Conservation (phyloP, 1,140 invertebrate species). For the Solenopsis fugax region DNA sequence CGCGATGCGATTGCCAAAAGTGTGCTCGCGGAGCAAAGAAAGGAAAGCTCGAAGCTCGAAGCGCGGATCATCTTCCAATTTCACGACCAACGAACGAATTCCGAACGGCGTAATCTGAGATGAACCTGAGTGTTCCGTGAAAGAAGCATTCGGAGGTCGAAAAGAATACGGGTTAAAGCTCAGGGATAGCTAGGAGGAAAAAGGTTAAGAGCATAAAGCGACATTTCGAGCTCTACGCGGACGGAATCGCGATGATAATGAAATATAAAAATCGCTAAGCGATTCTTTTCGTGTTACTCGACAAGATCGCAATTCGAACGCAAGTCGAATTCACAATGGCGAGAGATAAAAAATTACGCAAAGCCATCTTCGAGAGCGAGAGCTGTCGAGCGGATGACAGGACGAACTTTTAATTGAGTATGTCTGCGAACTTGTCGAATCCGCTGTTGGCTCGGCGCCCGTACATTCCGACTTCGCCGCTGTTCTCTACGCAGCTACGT, state of each 20-base stretch:
- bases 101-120: constrained; percentile 1
- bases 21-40: not conserved
- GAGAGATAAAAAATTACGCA: not conserved
- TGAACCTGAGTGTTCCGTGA: not conserved
- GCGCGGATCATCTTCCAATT: not conserved
- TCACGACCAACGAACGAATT: not conserved
- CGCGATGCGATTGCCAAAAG: constrained; percentile 72
- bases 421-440: constrained; percentile 73
- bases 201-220: constrained; percentile 12
- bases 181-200: not conserved
- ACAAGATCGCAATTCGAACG: constrained; percentile 46
- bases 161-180: constrained; percentile 4
- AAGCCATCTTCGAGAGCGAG: constrained; percentile 13
- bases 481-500: constrained; percentile 33
- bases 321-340: not conserved
- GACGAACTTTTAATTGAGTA: constrained; percentile 76
- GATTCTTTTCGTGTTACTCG: constrained; percentile 21
- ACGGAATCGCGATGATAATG: constrained; percentile 44
- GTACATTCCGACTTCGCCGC: constrained; percentile 12
- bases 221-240: constrained; percentile 42
- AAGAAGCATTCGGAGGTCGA: constrained; percentile 53
- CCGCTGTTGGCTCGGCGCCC: constrained; percentile 59
- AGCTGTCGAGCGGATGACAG: constrained; percentile 6
- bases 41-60: not conserved
- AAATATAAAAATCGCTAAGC: constrained; percentile 47